A percentile compares a stretch with the other conserved stretches of the same genome.
Conservation (phyloP, 2,113 vertebrate genomes). For the Sterrhoptilus dennistouni region DNA sequence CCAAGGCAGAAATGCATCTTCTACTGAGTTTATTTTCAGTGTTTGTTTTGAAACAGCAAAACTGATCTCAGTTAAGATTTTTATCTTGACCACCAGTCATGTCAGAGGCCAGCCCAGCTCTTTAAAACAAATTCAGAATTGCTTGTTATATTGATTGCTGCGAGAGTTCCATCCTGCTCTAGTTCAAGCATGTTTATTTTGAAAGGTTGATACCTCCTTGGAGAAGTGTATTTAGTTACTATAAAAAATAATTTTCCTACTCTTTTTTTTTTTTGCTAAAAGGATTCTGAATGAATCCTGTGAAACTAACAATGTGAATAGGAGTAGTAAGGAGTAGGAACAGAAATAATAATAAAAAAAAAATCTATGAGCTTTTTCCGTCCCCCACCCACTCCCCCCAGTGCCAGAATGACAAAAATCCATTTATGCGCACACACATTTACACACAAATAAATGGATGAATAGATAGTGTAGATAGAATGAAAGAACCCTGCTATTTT, state of each 20-base stretch:
- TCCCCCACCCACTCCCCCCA: neutral
- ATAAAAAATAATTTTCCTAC: neutral
- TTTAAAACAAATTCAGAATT: conserved; percentile 11
- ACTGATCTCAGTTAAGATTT: conserved; percentile 5
- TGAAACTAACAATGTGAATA: neutral
- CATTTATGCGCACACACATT: conserved; percentile 41
- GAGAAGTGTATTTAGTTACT: neutral
- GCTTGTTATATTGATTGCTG: conserved; percentile 2
- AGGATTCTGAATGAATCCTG: neutral
- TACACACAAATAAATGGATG: conserved; percentile 54
- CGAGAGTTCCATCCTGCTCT: neutral
- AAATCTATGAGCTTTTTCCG: neutral
- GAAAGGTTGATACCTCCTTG: neutral
- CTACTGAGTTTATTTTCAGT: neutral
- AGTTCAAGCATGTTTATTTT: conserved; percentile 9
- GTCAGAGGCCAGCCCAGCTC: neutral
- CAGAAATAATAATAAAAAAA: neutral
- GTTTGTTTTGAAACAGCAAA: conserved; percentile 8
- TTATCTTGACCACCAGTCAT: conserved; percentile 20
- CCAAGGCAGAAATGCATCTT: neutral
- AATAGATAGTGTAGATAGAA: conserved; percentile 34
- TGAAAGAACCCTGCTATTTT: conserved; percentile 59
- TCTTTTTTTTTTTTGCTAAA: neutral
- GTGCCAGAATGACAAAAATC: conserved; percentile 12
- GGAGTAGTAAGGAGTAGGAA: neutral